Evolutionary conservation across 2,113 vertebrate species (phyloP).

Genomic region (Furnarius figulus): DNA sequence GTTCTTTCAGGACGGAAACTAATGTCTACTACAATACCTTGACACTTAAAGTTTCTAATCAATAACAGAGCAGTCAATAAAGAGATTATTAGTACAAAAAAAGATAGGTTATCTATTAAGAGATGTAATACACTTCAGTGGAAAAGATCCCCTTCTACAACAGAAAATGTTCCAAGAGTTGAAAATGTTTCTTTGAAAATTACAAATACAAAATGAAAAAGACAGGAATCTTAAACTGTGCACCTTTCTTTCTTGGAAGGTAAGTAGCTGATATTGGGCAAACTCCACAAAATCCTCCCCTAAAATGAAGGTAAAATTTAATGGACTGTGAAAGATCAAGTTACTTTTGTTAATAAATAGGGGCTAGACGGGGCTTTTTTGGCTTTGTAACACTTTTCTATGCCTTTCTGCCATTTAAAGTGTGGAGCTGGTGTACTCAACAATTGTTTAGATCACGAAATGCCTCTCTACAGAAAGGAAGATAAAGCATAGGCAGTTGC

Average conservation of each 20-base stretch:
- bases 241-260: background rate
- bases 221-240: background rate
- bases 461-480: conserved; percentile 40
- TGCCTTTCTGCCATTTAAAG: conserved; percentile 21
- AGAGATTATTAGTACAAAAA: background rate
- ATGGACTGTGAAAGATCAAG: background rate
- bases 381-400: background rate
- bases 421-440: background rate
- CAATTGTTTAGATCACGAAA: conserved; percentile 29
- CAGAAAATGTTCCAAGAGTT: background rate
- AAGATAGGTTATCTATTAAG: background rate
- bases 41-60: background rate
- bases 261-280: background rate
- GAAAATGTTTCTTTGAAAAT: background rate
- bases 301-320: background rate
- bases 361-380: background rate
- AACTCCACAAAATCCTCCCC: background rate
- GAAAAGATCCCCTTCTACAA: background rate
- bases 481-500: conserved; percentile 36
- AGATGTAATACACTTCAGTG: background rate
- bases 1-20: background rate
- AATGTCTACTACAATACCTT: background rate
- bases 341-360: background rate
- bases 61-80: background rate
- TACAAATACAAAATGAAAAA: background rate